phyloP scores from a whole-genome alignment of 2,797 vertebrate species.

The Dipus sagitta region DNA sequence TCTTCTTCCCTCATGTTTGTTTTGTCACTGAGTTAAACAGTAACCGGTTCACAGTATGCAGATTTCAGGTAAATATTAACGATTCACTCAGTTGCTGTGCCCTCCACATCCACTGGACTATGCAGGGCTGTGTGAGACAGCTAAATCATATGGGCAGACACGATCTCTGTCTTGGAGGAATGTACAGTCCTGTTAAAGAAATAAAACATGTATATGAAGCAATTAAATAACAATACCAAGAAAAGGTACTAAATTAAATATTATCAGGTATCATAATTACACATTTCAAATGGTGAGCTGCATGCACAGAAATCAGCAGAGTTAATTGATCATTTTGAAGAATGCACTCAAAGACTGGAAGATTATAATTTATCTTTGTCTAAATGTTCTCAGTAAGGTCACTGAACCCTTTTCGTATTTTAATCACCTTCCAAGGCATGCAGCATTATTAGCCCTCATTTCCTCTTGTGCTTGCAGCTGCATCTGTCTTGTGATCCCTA shows the following conservation, averaged over 20 bases:
- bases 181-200: conserved; percentile 31
- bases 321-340: conserved; percentile 73
- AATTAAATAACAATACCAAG: conserved; percentile 70
- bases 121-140: not conserved
- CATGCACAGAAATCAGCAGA: conserved; percentile 52
- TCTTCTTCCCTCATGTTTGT: not conserved
- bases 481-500: not conserved
- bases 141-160: not conserved
- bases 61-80: conserved; percentile 45
- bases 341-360: conserved; percentile 61
- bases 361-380: conserved; percentile 71
- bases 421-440: conserved; percentile 23
- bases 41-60: not conserved
- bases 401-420: conserved; percentile 52
- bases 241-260: conserved; percentile 69
- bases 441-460: conserved; percentile 39
- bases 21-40: not conserved
- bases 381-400: conserved; percentile 60
- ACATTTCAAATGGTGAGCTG: conserved; percentile 60
- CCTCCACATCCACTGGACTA: not conserved
- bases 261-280: conserved; percentile 67
- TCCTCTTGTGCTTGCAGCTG: conserved; percentile 38
- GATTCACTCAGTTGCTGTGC: not conserved
- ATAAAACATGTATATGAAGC: conserved; percentile 1
- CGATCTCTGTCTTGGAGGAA: conserved; percentile 36